These are phyloP conservation scores for Nannoperca australis DNA, from an alignment of 2,797 vertebrate species.

Conservation along the genomic window DNA sequence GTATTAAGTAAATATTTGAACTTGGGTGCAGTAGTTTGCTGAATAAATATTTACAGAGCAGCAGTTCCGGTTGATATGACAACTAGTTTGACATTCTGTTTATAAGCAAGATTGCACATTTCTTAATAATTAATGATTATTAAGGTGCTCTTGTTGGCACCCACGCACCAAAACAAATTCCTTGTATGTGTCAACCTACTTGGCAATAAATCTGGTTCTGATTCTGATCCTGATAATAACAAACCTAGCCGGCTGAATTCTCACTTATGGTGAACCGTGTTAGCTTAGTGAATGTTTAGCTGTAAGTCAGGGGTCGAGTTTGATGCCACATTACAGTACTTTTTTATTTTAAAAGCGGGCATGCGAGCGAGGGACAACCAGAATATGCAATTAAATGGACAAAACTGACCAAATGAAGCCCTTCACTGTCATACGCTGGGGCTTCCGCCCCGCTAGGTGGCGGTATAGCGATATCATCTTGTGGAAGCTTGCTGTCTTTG, in stretches of 20 bases:
- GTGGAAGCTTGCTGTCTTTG: not conserved
- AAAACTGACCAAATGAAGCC: not conserved
- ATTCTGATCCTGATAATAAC: not conserved
- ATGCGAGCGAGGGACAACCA: rapidly evolving
- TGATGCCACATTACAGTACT: not conserved
- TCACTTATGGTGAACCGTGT: not conserved
- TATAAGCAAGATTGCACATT: slow-evolving; percentile 4
- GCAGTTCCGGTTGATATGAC: slow-evolving; percentile 73
- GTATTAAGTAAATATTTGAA: slow-evolving; percentile 83
- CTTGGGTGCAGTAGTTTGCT: slow-evolving; percentile 80
- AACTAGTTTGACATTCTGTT: slow-evolving; percentile 43
- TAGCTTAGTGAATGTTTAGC: not conserved
- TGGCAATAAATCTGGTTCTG: too few species aligned
- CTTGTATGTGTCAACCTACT: too few species aligned
- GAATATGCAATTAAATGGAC: rapidly evolving
- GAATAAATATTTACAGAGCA: slow-evolving; percentile 72
- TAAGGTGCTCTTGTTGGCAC: too few species aligned
- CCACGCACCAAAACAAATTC: too few species aligned
- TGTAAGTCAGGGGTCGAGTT: not conserved
- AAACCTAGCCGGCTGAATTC: not conserved
- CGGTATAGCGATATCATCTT: slow-evolving; percentile 17
- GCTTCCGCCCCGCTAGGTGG: slow-evolving; percentile 42
- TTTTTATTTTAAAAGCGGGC: not conserved
- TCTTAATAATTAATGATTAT: not conserved
- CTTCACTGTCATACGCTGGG: not conserved